Conservation (phyloP, 1,140 invertebrate genomes). For the Drosophila watanabei region DNA sequence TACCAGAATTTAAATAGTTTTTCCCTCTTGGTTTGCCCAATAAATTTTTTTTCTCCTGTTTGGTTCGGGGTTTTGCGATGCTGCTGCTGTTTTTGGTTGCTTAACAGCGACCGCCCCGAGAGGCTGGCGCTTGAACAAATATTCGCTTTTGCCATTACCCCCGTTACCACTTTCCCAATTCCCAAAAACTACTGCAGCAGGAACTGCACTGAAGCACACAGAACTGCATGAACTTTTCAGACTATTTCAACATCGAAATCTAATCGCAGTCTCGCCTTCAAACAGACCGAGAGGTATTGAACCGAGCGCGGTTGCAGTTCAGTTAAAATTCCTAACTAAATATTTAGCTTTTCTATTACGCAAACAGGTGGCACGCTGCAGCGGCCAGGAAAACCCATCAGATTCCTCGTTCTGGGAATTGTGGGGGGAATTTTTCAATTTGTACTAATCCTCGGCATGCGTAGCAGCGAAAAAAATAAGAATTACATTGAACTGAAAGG, state of each 20-base stretch:
- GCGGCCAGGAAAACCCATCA: slow-evolving; percentile 7
- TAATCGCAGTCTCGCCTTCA: slow-evolving; percentile 10
- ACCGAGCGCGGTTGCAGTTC: slow-evolving; percentile 30
- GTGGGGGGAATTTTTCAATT: slow-evolving; percentile 63
- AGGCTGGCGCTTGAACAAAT: slow-evolving; percentile 31
- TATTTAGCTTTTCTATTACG: slow-evolving; percentile 73
- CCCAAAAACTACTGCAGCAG: slow-evolving; percentile 6
- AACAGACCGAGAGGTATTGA: slow-evolving; percentile 24
- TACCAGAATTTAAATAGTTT: slow-evolving; percentile 44
- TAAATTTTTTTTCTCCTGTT: slow-evolving; percentile 22
- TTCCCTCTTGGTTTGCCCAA: slow-evolving; percentile 13
- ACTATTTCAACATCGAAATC: slow-evolving; percentile 8
- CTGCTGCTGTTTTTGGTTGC: slow-evolving; percentile 11
- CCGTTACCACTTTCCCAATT: background rate
- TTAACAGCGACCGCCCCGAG: slow-evolving; percentile 12
- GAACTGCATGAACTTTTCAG: background rate
- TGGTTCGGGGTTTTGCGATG: background rate
- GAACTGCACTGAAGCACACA: slow-evolving; percentile 10
- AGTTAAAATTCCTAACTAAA: slow-evolving; percentile 71
- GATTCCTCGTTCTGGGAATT: slow-evolving; percentile 6
- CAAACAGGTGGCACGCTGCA: slow-evolving; percentile 7
- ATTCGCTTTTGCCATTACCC: slow-evolving; percentile 13
- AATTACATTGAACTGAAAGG: slow-evolving; percentile 67
- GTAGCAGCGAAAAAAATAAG: slow-evolving; percentile 46
- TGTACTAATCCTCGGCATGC: slow-evolving; percentile 66